Conservation (phyloP, 2,113 vertebrate species). For the Tragelaphus buxtoni region DNA sequence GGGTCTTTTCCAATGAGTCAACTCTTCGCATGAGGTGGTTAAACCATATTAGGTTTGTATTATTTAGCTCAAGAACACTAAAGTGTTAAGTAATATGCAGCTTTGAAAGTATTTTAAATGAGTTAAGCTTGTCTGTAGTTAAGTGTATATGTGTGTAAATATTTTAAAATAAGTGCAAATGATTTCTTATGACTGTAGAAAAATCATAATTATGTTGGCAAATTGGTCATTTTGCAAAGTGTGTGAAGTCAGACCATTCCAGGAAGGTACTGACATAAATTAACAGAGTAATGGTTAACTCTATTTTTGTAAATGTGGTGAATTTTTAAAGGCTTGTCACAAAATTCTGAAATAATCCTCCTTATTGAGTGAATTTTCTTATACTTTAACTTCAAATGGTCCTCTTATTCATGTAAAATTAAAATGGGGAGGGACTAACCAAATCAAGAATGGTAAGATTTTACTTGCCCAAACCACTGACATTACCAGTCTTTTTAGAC, state of each 20-base stretch:
- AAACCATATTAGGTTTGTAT: not conserved
- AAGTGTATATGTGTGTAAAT: not conserved
- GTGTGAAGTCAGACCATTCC: not conserved
- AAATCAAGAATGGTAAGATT: not conserved
- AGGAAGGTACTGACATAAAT: not conserved
- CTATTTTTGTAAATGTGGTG: not conserved
- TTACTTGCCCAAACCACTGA: not conserved
- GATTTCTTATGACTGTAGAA: not conserved
- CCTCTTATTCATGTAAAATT: not conserved
- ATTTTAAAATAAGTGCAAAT: not conserved
- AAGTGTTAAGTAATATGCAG: conserved; percentile 21
- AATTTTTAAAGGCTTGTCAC: conserved; percentile 10
- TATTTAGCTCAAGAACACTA: not conserved
- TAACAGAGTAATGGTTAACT: not conserved
- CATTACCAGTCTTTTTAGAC: not conserved
- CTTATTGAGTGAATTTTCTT: not conserved
- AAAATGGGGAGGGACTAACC: not conserved
- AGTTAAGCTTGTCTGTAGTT: not conserved
- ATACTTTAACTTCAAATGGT: not conserved
- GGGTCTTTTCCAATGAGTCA: not conserved
- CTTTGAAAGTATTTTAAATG: conserved; percentile 21
- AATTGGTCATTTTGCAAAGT: conserved; percentile 24
- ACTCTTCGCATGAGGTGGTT: not conserved
- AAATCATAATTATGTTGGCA: conserved; percentile 10
- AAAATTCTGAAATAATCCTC: conserved; percentile 13